Base-by-base conservation (phyloP, 2,888 invertebrate genomes). In the Tetranychus piercei region DNA sequence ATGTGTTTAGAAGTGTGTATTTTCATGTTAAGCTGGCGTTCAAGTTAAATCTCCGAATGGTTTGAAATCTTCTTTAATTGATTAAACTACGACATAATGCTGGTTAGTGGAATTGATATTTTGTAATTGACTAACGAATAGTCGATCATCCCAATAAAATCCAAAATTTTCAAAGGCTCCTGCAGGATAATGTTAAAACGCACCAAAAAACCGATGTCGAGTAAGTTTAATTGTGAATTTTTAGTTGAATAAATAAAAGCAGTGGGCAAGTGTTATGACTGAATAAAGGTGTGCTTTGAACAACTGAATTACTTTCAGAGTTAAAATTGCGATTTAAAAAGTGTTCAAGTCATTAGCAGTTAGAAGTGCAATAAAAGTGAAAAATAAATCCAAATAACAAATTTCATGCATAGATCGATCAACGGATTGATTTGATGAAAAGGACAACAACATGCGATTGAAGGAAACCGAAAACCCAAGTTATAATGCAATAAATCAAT, bases 101-200 rank as follows among this genome's bases (percentile, higher is more conserved):
- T 15, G 15, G 55, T 55, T 55, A 55, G 15, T 15, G 55, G 11
- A 15, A 15, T 55, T 9, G 55, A 55, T 55, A 55, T 55, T 15
- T 9, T 55, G 9, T 55, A 55, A 55, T 55, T 9, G 55, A 9
- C 55, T 55, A 55, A 15, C 9, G 55, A 55, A 55, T 15, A 55
- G 70, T 34, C 70, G 70, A 34, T 70, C n/a, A n/a, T 70, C 70
- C 34, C 15, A 34, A 70, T 34, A 15, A 8, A 34, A 70, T 70
- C 23, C 70, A 34, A 70, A 34, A 34, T 70, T 70, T 6, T 70
- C 70, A 70, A 70, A 70, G 70, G 70, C 70, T 34, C 70, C 70
- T 70, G 70, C 70, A 34, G 34, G 34, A 20, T 18, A 34, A 70
- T 11, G 34, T 34, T 34, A 15, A 70, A 70, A 70, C 22, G 34